phyloP scores from a whole-genome alignment of 2,888 invertebrate genomes.

The Pterobdella sp. region DNA sequence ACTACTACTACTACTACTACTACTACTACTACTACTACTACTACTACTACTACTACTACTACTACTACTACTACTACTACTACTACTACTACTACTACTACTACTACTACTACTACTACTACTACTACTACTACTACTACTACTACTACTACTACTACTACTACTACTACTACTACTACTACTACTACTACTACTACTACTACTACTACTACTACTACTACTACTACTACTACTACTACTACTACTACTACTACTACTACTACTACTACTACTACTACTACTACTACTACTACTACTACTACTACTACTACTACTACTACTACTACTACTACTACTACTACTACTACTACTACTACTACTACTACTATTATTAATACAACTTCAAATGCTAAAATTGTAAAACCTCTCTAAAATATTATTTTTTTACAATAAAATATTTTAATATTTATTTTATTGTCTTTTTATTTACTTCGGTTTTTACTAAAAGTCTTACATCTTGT shows the following conservation, averaged over 20 bases:
- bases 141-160: slow-evolving; percentile 14
- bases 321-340: slow-evolving; percentile 16
- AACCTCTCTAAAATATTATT: too few species aligned
- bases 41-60: slow-evolving; percentile 16
- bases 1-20: slow-evolving; percentile 16
- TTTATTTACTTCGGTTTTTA: too few species aligned
- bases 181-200: slow-evolving; percentile 16
- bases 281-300: slow-evolving; percentile 14
- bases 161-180: slow-evolving; percentile 16
- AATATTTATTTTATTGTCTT: too few species aligned
- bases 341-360: slow-evolving; percentile 13
- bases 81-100: slow-evolving; percentile 15
- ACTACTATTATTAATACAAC: slow-evolving; percentile 2
- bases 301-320: slow-evolving; percentile 16
- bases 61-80: slow-evolving; percentile 16
- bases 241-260: slow-evolving; percentile 14
- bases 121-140: slow-evolving; percentile 14
- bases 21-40: slow-evolving; percentile 15
- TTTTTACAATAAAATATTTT: too few species aligned
- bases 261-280: slow-evolving; percentile 15
- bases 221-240: slow-evolving; percentile 16
- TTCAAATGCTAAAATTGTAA: too few species aligned
- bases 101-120: slow-evolving; percentile 16
- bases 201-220: slow-evolving; percentile 15
- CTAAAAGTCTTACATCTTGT: too few species aligned